These are phyloP conservation scores for Siniperca knerii DNA, from an alignment of 2,113 vertebrate species.

Conservation along the genomic window DNA sequence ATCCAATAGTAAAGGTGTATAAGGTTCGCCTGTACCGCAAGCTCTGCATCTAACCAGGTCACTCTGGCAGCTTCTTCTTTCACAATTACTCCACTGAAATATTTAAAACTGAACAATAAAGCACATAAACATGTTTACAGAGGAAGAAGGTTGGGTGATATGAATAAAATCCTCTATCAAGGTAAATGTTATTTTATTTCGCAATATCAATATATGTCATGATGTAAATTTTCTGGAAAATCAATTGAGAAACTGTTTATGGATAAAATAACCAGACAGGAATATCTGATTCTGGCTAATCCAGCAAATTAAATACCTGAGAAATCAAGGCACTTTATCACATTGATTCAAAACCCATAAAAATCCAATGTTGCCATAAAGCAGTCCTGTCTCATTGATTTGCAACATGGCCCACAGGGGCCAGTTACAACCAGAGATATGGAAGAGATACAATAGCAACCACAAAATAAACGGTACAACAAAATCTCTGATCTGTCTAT, in stretches of 20 bases:
- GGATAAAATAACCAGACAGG: neutral
- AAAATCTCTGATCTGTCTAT: neutral
- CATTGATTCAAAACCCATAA: conserved; percentile 12
- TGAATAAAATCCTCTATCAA: neutral
- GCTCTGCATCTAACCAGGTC: conserved; percentile 9
- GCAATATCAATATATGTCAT: neutral
- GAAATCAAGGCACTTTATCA: neutral
- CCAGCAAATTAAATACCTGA: conserved; percentile 9
- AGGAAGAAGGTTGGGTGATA: neutral
- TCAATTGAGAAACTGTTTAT: neutral
- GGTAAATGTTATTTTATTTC: neutral
- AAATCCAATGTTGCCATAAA: conserved; percentile 11
- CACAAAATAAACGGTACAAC: neutral
- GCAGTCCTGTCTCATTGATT: conserved; percentile 12
- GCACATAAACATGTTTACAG: neutral
- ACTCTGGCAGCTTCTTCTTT: neutral
- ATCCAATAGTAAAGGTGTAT: neutral
- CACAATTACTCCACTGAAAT: neutral
- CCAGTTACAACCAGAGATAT: conserved; percentile 5
- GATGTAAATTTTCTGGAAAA: neutral
- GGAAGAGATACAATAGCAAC: neutral
- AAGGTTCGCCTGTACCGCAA: conserved; percentile 5
- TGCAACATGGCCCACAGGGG: neutral
- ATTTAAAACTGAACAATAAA: conserved; percentile 11
- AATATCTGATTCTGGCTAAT: conserved; percentile 6